A percentile compares a stretch with the other conserved stretches of the same genome.
These are phyloP conservation scores for Heteropelma amictum DNA, from an alignment of 2,888 invertebrate species.

Conservation along the genomic window DNA sequence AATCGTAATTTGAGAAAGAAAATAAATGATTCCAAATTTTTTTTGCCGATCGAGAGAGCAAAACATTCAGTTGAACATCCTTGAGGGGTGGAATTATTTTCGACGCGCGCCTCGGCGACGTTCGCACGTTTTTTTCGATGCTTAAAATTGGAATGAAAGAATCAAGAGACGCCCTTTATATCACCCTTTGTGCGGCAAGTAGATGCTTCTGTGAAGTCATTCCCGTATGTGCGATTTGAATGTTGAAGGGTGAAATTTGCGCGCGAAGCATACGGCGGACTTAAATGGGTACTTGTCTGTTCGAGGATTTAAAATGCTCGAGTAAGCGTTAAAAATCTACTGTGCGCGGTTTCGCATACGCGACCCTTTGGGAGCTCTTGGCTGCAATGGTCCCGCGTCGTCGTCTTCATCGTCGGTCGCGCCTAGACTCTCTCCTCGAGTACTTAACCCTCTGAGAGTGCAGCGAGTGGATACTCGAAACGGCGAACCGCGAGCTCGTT, in stretches of 20 bases:
- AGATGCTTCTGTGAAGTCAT: not conserved
- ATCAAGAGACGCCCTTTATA: too few species aligned
- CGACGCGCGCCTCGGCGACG: too few species aligned
- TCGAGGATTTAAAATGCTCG: constrained; percentile 66
- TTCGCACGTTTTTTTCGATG: too few species aligned
- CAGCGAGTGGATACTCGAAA: constrained; percentile 56
- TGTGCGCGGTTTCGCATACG: constrained; percentile 53
- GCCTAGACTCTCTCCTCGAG: constrained; percentile 54
- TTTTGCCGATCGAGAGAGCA: too few species aligned
- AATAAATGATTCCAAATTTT: too few species aligned
- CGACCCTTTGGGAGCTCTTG: constrained; percentile 19
- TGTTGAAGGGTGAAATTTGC: constrained; percentile 8
- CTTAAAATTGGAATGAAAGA: too few species aligned
- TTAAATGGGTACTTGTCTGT: constrained; percentile 62
- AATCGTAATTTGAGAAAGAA: too few species aligned
- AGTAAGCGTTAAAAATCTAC: constrained; percentile 69
- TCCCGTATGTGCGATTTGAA: not conserved
- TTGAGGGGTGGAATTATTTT: too few species aligned
- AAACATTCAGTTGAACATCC: too few species aligned
- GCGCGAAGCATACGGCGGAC: constrained; percentile 25
- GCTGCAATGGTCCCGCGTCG: constrained; percentile 10
- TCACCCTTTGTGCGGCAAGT: not conserved
- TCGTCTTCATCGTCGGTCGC: constrained; percentile 28
- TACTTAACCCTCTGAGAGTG: constrained; percentile 25
- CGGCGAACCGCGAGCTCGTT: constrained; percentile 23